Percentiles rank a stretch among this genome's conserved stretches.
Conservation (phyloP, 2,888 invertebrate genomes). For the Leptura quadrifasciata region DNA sequence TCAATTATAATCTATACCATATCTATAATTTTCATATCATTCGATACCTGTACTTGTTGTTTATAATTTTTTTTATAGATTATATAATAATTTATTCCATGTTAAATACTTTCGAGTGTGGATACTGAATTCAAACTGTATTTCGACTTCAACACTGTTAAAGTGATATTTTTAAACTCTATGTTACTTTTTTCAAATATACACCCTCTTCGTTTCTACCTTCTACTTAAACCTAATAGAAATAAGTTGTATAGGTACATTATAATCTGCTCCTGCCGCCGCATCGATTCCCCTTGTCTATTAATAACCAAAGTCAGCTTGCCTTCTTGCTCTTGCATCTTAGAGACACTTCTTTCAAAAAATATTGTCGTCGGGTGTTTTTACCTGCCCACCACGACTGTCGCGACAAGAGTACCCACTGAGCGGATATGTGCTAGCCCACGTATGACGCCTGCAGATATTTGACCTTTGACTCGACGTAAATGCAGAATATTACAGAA, state of each 20-base stretch:
- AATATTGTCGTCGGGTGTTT: conserved; percentile 22
- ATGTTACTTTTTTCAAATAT: neutral
- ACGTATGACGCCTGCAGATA: conserved; percentile 39
- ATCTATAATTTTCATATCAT: too few relatives aligned
- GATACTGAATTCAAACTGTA: too few relatives aligned
- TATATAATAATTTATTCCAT: too few relatives aligned
- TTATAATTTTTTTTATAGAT: too few relatives aligned
- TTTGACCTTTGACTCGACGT: conserved; percentile 40
- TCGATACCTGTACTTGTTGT: too few relatives aligned
- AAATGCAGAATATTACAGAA: conserved; percentile 10
- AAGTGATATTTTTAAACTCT: conserved; percentile 5
- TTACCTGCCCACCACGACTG: conserved; percentile 41
- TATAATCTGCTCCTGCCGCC: neutral
- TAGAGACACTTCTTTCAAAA: conserved; percentile 24
- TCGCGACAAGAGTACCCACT: conserved; percentile 39
- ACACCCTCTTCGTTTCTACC: conserved; percentile 17
- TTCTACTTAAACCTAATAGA: neutral
- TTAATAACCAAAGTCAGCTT: conserved; percentile 19
- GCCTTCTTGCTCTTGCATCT: conserved; percentile 9
- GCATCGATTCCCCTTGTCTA: conserved; percentile 15
- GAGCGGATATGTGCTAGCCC: conserved; percentile 45
- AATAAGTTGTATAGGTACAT: conserved; percentile 3
- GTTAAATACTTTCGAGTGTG: too few relatives aligned
- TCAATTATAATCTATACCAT: too few relatives aligned
- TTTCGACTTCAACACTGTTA: neutral